Base-by-base conservation (phyloP, 2,888 invertebrate genomes). In the Cataglyphis rosenhaueri region DNA sequence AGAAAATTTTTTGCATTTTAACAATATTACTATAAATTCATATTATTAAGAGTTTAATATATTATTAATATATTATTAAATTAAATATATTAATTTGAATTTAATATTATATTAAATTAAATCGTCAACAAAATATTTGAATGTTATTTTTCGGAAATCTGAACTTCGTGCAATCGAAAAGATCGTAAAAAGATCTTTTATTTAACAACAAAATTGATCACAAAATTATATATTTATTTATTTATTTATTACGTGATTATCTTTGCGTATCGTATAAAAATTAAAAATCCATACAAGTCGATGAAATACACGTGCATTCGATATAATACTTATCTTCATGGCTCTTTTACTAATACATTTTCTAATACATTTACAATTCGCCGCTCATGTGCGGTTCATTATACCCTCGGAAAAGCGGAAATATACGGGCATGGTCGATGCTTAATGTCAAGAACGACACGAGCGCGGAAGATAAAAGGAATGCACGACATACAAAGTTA, bases 391-490 rank as follows among this genome's bases (percentile, higher is more conserved):
- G 9, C 48, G 29, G 18, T 32, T 66, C 66, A 48, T 66, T 48
- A 66, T 29, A 29, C 29, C 18, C 32, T 48, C 25, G 65, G 65
- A 48, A 65, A 66, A 66, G 44, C 65, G 18, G 48, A 52, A 52
- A 52, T 10, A 29, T 4, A 35, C 38, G 12, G 21, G 2, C 29
- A 18, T 18, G 18, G 18, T 25, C 18, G 64, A 38, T n/a, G 48
- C 48, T n/a, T 66, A 48, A 66, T 66, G 66, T 48, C 48, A 66
- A 66, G 66, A 48, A 48, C 66, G 66, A 41, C 29, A 18, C 61
- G 61, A 32, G 38, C 41, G 38, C n/a, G 32, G 35, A 64, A 29
- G 2, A 32, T n/a, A n/a, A 35, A 64, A 35, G 21, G n/a, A 32
- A 18, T 35, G 0, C 21, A 21, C 8, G 61, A 29, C 15, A 61